phyloP scores from a whole-genome alignment of 1,140 invertebrate species.

The Asbolus verrucosus region DNA sequence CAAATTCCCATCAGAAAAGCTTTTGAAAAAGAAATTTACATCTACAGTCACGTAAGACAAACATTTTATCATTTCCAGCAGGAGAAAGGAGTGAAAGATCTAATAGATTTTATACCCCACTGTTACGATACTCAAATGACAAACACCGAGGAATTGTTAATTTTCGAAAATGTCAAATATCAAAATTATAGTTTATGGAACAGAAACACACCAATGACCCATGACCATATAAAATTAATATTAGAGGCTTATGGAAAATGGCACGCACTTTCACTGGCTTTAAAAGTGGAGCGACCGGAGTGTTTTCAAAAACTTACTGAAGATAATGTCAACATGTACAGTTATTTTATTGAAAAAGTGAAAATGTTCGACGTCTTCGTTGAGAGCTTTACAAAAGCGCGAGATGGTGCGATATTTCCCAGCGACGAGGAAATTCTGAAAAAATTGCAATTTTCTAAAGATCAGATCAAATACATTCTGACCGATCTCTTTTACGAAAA shows the following conservation, averaged over 20 bases:
- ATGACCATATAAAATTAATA: constrained; percentile 6
- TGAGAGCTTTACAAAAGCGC: too few species aligned
- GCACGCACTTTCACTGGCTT: constrained; percentile 14
- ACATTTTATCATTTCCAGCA: too few species aligned
- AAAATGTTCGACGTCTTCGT: not conserved
- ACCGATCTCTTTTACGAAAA: constrained; percentile 24
- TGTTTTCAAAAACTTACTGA: not conserved
- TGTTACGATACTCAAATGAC: not conserved
- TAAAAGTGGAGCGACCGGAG: not conserved
- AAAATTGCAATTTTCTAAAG: not conserved
- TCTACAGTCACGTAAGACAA: too few species aligned
- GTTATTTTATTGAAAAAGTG: not conserved
- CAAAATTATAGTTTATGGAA: not conserved
- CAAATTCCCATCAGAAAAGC: not conserved
- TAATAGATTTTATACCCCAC: constrained; percentile 5
- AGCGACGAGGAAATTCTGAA: too few species aligned
- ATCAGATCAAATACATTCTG: constrained; percentile 37
- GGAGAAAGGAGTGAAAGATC: not conserved
- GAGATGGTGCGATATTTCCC: too few species aligned
- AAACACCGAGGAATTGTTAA: not conserved
- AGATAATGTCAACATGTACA: not conserved
- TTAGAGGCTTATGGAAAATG: constrained; percentile 3
- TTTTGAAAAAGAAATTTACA: constrained; percentile 14
- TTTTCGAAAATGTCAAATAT: constrained; percentile 22
- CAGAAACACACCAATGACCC: not conserved